Evolutionary conservation across 2,888 invertebrate species (phyloP).

Genomic region (Drosophila mimica): DNA sequence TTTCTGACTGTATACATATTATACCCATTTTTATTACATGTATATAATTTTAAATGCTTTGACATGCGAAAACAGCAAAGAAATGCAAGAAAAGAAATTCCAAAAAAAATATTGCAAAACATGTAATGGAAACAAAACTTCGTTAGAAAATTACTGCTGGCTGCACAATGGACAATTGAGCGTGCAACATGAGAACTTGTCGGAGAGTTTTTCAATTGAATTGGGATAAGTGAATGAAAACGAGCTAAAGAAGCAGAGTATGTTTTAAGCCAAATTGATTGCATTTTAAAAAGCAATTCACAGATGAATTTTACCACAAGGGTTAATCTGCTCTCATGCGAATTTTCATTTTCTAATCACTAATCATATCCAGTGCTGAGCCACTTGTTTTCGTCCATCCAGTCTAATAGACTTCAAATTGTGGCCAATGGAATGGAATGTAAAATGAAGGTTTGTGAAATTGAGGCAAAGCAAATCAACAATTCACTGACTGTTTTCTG

Average conservation of each 20-base stretch:
- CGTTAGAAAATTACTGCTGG: constrained; percentile 24
- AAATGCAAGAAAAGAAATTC: constrained; percentile 3
- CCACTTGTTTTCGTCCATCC: neutral
- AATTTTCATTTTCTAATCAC: neutral
- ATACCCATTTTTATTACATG: neutral
- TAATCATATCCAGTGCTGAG: neutral
- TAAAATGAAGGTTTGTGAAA: neutral
- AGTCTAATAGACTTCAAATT: constrained; percentile 34
- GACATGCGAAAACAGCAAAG: constrained; percentile 5
- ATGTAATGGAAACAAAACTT: constrained; percentile 41
- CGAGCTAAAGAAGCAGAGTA: neutral
- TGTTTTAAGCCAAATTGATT: constrained; percentile 3
- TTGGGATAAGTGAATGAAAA: constrained; percentile 1
- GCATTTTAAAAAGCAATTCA: neutral
- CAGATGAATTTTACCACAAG: neutral
- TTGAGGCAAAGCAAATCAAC: constrained; percentile 30
- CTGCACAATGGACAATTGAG: constrained; percentile 33
- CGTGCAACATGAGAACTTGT: constrained; percentile 26
- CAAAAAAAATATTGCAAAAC: constrained; percentile 12
- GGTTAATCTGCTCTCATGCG: neutral
- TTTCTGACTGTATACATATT: neutral
- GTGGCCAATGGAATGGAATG: constrained; percentile 17
- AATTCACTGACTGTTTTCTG: constrained; percentile 22
- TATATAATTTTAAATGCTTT: neutral
- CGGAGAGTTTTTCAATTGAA: constrained; percentile 15